A percentile compares a stretch with the other conserved stretches of the same genome.
These are phyloP conservation scores for Camarhynchus parvulus DNA, from an alignment of 2,113 vertebrate species.

Conservation along the genomic window DNA sequence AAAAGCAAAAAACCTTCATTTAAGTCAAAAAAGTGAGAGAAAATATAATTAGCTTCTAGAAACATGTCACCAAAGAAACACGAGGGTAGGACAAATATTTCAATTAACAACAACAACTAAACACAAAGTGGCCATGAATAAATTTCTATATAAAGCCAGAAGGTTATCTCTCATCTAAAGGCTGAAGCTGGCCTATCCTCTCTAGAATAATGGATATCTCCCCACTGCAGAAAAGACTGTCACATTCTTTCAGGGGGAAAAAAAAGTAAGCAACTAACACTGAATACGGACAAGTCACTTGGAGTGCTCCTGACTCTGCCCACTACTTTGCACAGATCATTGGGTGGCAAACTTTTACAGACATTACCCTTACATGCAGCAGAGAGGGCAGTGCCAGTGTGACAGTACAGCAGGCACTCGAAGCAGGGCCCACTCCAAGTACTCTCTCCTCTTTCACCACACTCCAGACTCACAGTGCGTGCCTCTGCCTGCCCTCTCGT, in stretches of 20 bases:
- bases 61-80: neutral
- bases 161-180: neutral
- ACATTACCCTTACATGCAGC: neutral
- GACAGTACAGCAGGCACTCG: neutral
- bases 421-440: neutral
- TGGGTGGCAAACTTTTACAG: neutral
- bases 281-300: neutral
- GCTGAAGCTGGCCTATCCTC: neutral
- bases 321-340: neutral
- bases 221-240: neutral
- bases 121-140: neutral
- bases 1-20: neutral
- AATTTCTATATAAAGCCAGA: neutral
- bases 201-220: neutral
- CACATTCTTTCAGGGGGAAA: neutral
- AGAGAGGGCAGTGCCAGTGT: neutral
- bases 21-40: neutral
- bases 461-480: neutral
- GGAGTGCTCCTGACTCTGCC: neutral
- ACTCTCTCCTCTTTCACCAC: accelerated
- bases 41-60: neutral
- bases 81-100: neutral
- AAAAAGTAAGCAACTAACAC: neutral
- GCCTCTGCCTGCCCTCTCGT: neutral
- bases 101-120: neutral